A percentile compares a stretch with the other conserved stretches of the same genome.
Conservation (phyloP, 2,888 invertebrate genomes). For the Drosophila falleni region DNA sequence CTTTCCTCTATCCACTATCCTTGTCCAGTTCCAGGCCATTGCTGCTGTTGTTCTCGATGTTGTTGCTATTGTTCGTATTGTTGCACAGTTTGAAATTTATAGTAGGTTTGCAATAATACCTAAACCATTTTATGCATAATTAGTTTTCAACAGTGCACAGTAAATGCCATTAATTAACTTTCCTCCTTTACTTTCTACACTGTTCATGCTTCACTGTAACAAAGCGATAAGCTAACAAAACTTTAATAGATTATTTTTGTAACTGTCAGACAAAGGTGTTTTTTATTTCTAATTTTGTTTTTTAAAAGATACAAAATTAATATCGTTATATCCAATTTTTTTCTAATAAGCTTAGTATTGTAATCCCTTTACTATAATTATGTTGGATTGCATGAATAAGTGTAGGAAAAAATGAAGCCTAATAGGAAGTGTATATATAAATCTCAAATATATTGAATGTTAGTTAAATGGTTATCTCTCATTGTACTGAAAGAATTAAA, state of each 20-base stretch:
- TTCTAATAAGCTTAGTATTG: too few species aligned
- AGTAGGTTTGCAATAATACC: constrained; percentile 79
- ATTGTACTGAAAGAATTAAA: too few species aligned
- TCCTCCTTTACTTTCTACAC: constrained; percentile 28
- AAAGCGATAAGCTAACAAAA: background rate
- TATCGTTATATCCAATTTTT: too few species aligned
- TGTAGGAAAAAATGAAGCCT: too few species aligned
- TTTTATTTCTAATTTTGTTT: too few species aligned
- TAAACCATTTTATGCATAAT: constrained; percentile 79
- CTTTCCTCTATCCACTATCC: background rate
- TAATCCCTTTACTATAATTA: too few species aligned
- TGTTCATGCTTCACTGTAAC: constrained; percentile 15
- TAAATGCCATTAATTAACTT: constrained; percentile 77
- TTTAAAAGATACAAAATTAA: too few species aligned
- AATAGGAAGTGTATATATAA: too few species aligned
- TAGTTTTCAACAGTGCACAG: constrained; percentile 75
- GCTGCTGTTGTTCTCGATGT: constrained; percentile 54
- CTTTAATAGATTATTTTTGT: background rate
- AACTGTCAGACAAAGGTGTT: too few species aligned
- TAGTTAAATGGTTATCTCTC: background rate
- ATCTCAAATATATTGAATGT: constrained; percentile 2
- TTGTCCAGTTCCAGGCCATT: constrained; percentile 31
- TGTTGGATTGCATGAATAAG: too few species aligned
- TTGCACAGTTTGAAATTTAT: constrained; percentile 75
- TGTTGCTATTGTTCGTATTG: constrained; percentile 62